These are phyloP conservation scores for Adelosebastes latens DNA, from an alignment of 2,797 vertebrate species.

Conservation along the genomic window DNA sequence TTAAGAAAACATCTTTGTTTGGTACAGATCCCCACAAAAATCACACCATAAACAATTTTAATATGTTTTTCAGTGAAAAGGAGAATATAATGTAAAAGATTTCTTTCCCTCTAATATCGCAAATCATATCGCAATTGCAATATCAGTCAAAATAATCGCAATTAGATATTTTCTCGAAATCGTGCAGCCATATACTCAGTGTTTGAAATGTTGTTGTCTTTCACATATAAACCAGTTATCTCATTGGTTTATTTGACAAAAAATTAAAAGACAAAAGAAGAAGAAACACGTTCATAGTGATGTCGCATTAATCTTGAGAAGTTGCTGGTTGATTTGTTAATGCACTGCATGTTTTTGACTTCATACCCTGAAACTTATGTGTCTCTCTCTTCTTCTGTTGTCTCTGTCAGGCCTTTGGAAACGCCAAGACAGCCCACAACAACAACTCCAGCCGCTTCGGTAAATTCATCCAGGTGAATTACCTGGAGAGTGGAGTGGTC, in stretches of 20 bases:
- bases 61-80: too few species aligned
- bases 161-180: too few species aligned
- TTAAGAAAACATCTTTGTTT: too few species aligned
- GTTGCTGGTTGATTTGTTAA: not conserved
- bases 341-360: not conserved
- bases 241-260: not conserved
- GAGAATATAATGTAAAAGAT: too few species aligned
- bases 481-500: slow-evolving; percentile 95
- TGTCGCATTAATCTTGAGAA: not conserved
- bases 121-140: too few species aligned
- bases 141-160: too few species aligned
- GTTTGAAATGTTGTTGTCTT: not conserved
- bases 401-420: slow-evolving; percentile 91
- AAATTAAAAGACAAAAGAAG: not conserved
- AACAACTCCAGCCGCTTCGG: slow-evolving; percentile 99
- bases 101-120: too few species aligned
- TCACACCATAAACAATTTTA: too few species aligned
- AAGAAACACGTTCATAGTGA: not conserved
- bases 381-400: slow-evolving; percentile 26
- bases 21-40: too few species aligned
- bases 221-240: not conserved
- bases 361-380: not conserved
- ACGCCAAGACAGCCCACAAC: slow-evolving; percentile 98
- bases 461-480: slow-evolving; percentile 99
- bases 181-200: not conserved